Conservation (phyloP, 2,113 vertebrate genomes). For the Rafetus swinhoei region DNA sequence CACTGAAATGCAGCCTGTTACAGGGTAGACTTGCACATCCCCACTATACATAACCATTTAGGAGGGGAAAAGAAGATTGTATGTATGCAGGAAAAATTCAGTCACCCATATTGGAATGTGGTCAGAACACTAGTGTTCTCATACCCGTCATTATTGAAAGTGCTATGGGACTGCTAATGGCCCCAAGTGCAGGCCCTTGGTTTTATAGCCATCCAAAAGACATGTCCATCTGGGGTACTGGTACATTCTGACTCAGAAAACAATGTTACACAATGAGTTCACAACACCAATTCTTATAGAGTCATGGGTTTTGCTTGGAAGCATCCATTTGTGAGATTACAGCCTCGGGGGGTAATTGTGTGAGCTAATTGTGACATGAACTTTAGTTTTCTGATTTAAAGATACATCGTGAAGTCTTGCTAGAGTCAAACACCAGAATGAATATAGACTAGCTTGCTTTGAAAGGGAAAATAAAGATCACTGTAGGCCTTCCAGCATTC, state of each 20-base stretch:
- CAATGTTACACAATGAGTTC: background rate
- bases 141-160: background rate
- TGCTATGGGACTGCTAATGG: background rate
- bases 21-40: rapidly evolving
- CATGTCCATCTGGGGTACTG: background rate
- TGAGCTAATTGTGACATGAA: background rate
- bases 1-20: rapidly evolving
- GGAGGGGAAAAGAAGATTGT: background rate
- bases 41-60: background rate
- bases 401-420: background rate
- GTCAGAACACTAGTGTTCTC: rapidly evolving
- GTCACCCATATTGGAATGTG: rapidly evolving
- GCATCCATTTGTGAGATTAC: background rate
- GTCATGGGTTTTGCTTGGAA: background rate
- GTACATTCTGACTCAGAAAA: background rate
- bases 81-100: background rate
- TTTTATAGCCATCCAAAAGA: rapidly evolving
- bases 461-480: background rate
- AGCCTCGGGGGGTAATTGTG: background rate
- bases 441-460: slow-evolving; percentile 10
- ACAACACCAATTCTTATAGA: background rate
- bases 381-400: background rate
- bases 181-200: rapidly evolving
- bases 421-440: background rate
- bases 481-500: background rate